phyloP scores from a whole-genome alignment of 2,888 invertebrate genomes.

The Branchellion lobata region DNA sequence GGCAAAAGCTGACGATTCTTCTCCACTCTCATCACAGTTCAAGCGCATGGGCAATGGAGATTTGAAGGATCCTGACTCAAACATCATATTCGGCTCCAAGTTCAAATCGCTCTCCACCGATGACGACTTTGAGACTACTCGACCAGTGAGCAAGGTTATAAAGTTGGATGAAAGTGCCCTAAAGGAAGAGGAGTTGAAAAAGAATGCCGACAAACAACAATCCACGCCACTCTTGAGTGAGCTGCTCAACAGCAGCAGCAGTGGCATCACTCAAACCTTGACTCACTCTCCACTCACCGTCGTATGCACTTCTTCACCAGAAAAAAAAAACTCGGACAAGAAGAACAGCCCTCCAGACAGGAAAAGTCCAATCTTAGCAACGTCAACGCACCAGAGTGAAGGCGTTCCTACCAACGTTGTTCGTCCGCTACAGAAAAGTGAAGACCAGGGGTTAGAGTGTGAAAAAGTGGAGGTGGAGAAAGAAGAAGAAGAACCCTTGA shows the following conservation, averaged over 20 bases:
- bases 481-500: background rate
- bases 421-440: background rate
- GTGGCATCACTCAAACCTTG: background rate
- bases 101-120: background rate
- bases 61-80: background rate
- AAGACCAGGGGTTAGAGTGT: too few relatives aligned
- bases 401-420: background rate
- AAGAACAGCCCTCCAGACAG: background rate
- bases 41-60: background rate
- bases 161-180: background rate
- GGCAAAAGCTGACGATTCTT: background rate
- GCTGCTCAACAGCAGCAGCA: background rate
- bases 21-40: background rate
- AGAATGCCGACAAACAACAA: background rate
- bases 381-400: background rate
- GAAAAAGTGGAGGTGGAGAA: background rate
- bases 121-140: background rate
- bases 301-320: background rate
- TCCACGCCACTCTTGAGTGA: background rate
- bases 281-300: background rate
- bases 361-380: background rate
- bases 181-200: background rate
- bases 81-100: background rate
- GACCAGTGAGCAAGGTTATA: background rate
- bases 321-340: background rate